Conservation (phyloP, 2,797 vertebrate species). For the Amblyopsis hoosieri region DNA sequence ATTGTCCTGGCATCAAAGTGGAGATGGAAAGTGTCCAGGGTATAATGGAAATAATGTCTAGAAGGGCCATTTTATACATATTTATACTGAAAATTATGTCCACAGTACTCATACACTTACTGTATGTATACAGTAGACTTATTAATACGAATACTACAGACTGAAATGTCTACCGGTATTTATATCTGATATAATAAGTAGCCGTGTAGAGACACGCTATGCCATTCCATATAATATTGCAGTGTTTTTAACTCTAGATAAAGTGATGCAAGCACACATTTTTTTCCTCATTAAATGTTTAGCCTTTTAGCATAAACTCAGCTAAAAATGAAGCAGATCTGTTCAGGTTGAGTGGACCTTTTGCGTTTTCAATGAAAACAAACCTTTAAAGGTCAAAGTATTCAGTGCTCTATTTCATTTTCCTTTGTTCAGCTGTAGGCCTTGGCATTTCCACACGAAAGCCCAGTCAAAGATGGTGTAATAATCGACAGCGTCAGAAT, state of each 20-base stretch:
- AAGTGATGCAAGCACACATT: background rate
- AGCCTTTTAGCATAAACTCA: background rate
- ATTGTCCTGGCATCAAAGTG: conserved; percentile 66
- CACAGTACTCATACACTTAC: background rate
- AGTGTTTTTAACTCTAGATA: background rate
- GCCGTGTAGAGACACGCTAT: background rate
- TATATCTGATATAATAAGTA: no score
- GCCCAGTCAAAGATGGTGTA: conserved; percentile 27
- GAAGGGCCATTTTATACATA: conserved; percentile 48
- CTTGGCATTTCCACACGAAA: conserved; percentile 44
- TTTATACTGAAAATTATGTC: conserved; percentile 20
- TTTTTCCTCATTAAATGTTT: conserved; percentile 7
- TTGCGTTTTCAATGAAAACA: conserved; percentile 33
- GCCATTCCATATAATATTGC: conserved; percentile 6
- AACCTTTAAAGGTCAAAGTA: conserved; percentile 55
- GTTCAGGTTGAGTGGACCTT: conserved; percentile 16
- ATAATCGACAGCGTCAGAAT: background rate
- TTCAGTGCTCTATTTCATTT: conserved; percentile 38
- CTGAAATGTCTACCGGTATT: background rate
- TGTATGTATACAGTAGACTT: conserved; percentile 8
- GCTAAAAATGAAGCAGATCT: background rate
- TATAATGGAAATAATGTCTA: conserved; percentile 36
- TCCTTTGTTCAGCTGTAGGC: conserved; percentile 37
- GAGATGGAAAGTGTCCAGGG: conserved; percentile 46
- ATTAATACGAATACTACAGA: background rate